Evolutionary conservation across 2,797 vertebrate species (phyloP).

Genomic region (Echiichthys vipera): DNA sequence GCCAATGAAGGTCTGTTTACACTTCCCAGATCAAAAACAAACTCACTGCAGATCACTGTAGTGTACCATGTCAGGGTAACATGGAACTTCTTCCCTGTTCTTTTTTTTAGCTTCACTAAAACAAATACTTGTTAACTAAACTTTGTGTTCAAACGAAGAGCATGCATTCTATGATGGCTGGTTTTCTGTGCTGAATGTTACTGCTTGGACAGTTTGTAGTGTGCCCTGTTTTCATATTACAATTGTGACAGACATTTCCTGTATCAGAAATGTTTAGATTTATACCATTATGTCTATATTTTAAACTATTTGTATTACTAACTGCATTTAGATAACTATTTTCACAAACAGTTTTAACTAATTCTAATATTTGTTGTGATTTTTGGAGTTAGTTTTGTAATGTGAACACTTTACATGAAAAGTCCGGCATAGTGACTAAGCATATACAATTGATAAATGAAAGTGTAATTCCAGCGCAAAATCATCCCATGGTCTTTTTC

Average conservation of each 20-base stretch:
- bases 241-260: background rate
- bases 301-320: background rate
- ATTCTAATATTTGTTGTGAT: background rate
- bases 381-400: background rate
- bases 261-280: background rate
- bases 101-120: conserved; percentile 2
- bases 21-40: conserved; percentile 59
- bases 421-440: background rate
- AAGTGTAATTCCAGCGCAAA: too few relatives aligned
- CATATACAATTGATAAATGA: background rate
- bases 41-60: conserved; percentile 3
- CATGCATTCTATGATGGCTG: background rate
- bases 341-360: background rate
- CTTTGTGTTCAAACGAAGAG: conserved; percentile 3
- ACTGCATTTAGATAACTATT: background rate
- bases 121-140: background rate
- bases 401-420: background rate
- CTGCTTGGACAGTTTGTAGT: background rate
- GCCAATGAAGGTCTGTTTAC: conserved; percentile 71
- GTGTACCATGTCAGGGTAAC: conserved; percentile 29
- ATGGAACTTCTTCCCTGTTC: background rate
- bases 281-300: background rate
- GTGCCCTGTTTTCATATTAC: background rate
- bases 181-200: background rate
- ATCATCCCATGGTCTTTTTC: too few relatives aligned